Conservation (phyloP, 2,888 invertebrate species). For the Tinea semifulvella region DNA sequence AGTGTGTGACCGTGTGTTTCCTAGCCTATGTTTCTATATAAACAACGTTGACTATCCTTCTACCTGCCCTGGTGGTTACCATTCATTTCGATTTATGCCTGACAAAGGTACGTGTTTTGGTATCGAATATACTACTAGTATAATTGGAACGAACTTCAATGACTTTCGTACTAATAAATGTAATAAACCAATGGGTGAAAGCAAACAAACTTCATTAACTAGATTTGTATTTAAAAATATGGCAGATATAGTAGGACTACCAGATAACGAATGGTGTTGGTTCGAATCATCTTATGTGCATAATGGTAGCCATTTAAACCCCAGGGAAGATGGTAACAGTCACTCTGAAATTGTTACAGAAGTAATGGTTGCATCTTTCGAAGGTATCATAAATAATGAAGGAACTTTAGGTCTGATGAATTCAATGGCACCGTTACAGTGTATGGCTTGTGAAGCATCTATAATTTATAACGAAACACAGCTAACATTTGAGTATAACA, state of each 20-base stretch:
- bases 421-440: slow-evolving; percentile 28
- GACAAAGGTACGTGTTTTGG: slow-evolving; percentile 45
- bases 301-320: slow-evolving; percentile 15
- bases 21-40: slow-evolving; percentile 47
- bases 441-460: slow-evolving; percentile 50
- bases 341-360: slow-evolving; percentile 12
- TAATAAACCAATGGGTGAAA: slow-evolving; percentile 35
- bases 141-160: slow-evolving; percentile 30
- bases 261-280: slow-evolving; percentile 43
- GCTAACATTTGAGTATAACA: slow-evolving; percentile 40
- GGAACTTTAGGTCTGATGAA: slow-evolving; percentile 34
- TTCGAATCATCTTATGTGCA: slow-evolving; percentile 24
- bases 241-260: slow-evolving; percentile 29
- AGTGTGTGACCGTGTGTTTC: slow-evolving; percentile 34
- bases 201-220: slow-evolving; percentile 26
- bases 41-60: slow-evolving; percentile 41
- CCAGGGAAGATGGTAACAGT: slow-evolving; percentile 3
- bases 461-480: slow-evolving; percentile 36
- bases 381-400: slow-evolving; percentile 38
- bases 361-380: slow-evolving; percentile 18
- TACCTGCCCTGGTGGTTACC: slow-evolving; percentile 45
- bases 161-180: slow-evolving; percentile 34
- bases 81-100: slow-evolving; percentile 39
- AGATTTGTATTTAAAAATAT: slow-evolving; percentile 44
- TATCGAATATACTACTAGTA: slow-evolving; percentile 32